Percentiles rank a stretch among this genome's conserved stretches.
These are phyloP conservation scores for Drosophila buzzatii DNA, from an alignment of 2,888 invertebrate genomes.

Conservation along the genomic window DNA sequence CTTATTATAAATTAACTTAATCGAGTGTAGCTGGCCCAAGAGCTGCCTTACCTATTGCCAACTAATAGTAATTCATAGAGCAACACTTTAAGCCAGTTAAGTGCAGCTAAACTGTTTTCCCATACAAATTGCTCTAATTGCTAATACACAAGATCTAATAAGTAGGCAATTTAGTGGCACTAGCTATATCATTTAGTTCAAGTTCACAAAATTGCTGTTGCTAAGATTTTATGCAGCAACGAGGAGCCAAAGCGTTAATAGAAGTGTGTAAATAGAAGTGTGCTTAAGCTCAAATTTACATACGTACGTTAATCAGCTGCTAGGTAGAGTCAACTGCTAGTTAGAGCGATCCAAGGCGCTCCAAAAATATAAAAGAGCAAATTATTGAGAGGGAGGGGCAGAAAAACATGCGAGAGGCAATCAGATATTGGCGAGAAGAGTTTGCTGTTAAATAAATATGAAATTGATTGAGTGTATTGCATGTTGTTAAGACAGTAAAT, in stretches of 20 bases:
- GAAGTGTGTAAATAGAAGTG: neutral
- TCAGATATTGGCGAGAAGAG: neutral
- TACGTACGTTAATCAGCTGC: neutral
- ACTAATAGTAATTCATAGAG: constrained; percentile 11
- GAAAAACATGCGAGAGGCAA: neutral
- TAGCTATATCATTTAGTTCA: neutral
- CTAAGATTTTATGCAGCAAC: neutral
- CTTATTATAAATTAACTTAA: constrained; percentile 16
- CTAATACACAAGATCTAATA: constrained; percentile 1
- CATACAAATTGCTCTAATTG: constrained; percentile 2
- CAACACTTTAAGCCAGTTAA: neutral
- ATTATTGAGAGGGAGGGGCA: neutral
- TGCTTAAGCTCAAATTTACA: neutral
- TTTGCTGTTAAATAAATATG: neutral
- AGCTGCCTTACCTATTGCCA: too few species aligned
- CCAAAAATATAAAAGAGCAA: neutral
- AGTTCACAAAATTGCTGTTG: neutral
- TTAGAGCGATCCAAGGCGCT: neutral
- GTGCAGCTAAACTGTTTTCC: neutral
- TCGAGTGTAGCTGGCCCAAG: neutral
- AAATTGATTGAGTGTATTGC: neutral
- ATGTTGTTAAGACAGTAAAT: neutral
- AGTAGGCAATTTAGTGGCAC: constrained; percentile 1
- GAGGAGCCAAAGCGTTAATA: constrained; percentile 1
- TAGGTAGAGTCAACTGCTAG: neutral